Evolutionary conservation across 2,797 vertebrate genomes (phyloP).

Genomic region (Craterocephalus amniculus): DNA sequence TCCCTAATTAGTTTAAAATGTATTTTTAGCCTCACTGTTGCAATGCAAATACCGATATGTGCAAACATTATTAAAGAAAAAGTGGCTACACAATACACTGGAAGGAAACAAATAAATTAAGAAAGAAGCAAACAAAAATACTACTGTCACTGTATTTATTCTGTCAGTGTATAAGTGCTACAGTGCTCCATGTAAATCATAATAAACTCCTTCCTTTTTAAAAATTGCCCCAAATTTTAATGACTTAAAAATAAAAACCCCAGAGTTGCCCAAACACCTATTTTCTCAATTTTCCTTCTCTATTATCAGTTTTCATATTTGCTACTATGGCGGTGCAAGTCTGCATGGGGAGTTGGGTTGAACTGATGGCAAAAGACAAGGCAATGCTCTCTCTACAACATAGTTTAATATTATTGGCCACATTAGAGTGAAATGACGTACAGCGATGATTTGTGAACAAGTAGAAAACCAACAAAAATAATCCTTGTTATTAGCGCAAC

Average conservation of each 20-base stretch:
- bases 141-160: constrained; percentile 48
- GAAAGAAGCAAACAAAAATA: constrained; percentile 49
- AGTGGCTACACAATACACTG: constrained; percentile 23
- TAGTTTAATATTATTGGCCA: not conserved
- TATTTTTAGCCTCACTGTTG: constrained; percentile 52
- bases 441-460: not conserved
- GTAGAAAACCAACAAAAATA: constrained; percentile 2
- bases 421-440: not conserved
- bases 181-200: constrained; percentile 65
- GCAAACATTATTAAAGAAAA: constrained; percentile 43
- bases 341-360: constrained; percentile 42
- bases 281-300: constrained; percentile 82
- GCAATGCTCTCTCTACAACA: constrained; percentile 1
- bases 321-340: constrained; percentile 15
- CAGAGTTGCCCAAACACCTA: constrained; percentile 73
- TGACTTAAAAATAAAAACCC: too few relatives aligned
- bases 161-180: constrained; percentile 63
- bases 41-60: constrained; percentile 39
- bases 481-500: not conserved
- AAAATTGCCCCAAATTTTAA: too few relatives aligned
- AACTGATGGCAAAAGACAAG: constrained; percentile 31
- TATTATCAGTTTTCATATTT: constrained; percentile 49
- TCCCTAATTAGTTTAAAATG: constrained; percentile 53
- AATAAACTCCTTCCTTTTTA: constrained; percentile 60
- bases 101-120: constrained; percentile 35